phyloP scores from a whole-genome alignment of 2,113 vertebrate genomes.

The Antennarius striatus region DNA sequence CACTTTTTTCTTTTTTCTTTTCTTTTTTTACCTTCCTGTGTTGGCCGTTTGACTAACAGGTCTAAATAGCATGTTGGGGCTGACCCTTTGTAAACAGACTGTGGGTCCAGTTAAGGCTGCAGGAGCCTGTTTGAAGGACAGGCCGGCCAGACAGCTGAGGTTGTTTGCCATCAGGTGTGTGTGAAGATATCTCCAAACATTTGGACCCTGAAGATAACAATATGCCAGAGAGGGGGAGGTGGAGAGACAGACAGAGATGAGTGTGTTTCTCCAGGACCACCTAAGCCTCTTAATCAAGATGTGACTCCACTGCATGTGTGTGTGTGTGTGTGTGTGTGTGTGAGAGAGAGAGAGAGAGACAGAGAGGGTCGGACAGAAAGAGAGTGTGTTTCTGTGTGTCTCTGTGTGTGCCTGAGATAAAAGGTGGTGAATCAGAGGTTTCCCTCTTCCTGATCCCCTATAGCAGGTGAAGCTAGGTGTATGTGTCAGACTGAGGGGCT shows the following conservation, averaged over 20 bases:
- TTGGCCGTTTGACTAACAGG: conserved; percentile 53
- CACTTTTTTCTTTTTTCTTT: conserved; percentile 1
- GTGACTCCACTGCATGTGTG: conserved; percentile 56
- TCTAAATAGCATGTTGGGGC: conserved; percentile 53
- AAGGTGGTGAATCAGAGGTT: conserved; percentile 73
- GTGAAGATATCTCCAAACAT: conserved; percentile 79
- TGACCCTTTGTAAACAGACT: conserved; percentile 63
- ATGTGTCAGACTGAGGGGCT: conserved; percentile 37
- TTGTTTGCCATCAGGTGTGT: conserved; percentile 75
- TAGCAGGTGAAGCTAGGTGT: conserved; percentile 46
- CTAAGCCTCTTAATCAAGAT: conserved; percentile 78
- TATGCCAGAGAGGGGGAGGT: conserved; percentile 66
- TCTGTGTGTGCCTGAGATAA: conserved; percentile 63
- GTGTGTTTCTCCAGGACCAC: conserved; percentile 72
- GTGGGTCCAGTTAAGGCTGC: conserved; percentile 62
- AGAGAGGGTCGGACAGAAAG: conserved; percentile 4
- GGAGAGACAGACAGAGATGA: conserved; percentile 66
- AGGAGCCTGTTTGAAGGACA: conserved; percentile 66
- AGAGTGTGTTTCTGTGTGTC: conserved; percentile 35
- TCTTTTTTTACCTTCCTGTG: conserved; percentile 34
- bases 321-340: conserved; percentile 52
- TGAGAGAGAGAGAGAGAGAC: conserved; percentile 23
- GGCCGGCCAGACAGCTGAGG: conserved; percentile 64
- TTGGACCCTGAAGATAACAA: conserved; percentile 76
- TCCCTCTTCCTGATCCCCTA: conserved; percentile 67